Evolutionary conservation across 2,797 vertebrate species (phyloP).

Genomic region (Brachyalestes nurse): DNA sequence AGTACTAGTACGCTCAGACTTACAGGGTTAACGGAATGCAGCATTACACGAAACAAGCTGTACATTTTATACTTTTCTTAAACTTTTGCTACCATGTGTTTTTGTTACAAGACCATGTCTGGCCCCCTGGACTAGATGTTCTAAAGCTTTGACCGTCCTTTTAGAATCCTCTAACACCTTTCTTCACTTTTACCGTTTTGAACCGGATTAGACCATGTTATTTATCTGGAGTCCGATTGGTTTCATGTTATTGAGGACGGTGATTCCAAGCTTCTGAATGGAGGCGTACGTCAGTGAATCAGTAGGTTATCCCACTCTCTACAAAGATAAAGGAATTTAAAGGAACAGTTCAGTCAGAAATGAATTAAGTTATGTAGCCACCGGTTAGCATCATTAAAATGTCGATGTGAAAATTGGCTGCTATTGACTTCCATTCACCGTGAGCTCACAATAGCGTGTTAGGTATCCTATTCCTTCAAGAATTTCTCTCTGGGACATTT

Average conservation of each 20-base stretch:
- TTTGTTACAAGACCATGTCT: no score
- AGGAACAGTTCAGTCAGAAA: neutral
- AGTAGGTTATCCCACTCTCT: neutral
- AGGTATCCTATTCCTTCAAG: neutral
- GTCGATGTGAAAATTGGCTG: neutral
- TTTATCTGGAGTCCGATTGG: neutral
- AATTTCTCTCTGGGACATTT: neutral
- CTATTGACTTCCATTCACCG: neutral
- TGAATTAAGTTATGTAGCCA: neutral
- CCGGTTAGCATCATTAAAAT: neutral
- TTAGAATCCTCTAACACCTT: no score
- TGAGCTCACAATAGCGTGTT: neutral
- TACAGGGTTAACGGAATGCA: no score
- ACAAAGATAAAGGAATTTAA: neutral
- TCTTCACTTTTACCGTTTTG: no score
- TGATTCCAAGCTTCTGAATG: neutral
- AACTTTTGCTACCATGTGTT: no score
- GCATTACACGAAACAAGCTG: no score
- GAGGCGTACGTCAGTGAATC: neutral
- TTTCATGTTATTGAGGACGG: neutral
- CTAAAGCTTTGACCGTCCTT: no score
- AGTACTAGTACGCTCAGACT: no score
- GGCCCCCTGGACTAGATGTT: no score
- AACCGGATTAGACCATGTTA: no score
- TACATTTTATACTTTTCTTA: no score